Base-by-base conservation (phyloP, 2,888 invertebrate genomes). In the Amblyteles armatorius region DNA sequence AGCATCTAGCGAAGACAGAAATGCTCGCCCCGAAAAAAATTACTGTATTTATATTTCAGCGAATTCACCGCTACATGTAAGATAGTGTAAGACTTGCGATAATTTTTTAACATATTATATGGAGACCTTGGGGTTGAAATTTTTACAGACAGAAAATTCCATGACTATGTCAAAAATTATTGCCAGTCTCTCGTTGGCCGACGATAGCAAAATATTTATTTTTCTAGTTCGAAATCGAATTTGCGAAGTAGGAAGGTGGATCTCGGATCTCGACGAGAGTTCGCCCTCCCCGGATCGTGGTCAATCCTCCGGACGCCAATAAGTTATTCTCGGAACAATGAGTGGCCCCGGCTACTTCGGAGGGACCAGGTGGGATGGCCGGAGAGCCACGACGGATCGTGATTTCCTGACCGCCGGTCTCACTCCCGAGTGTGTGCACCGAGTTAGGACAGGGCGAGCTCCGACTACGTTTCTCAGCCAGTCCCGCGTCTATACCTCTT, bases 401-500 rank as follows among this genome's bases (percentile, higher is more conserved):
- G 87, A 87, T 87, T 86, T 87, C 87, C 87, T 84, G 86, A 81
- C 85, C 80, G 72, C 80, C 71, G 86, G 65, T 60, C 52, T 81
- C 48, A 68, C 69, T 74, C 16, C 40, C 50, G 68, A 69, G 69
- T 48, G 29, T 55, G 50, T n/a, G 44, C 6, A 57, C 13, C 50
- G 72, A 71, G 44, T 77, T 57, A 33, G 60, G 60, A 63, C 60
- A 63, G 13, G 33, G 33, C 60, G 29, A 63, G 60, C 16, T 63
- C 29, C 16, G 16, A 33, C 60, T 26, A 29, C 13, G 60, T 6
- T 5, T 16, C 5, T 16, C 44, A 44, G 33, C 29, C 11, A 55
- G 57, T 33, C 60, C 16, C 44, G 16, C 13, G 29, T 33, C 33
- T 13, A 33, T 33, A 29, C 16, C 79, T 52, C 57, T 82, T 84